phyloP scores from a whole-genome alignment of 2,888 invertebrate genomes.

The Oegoconia quadripuncta region DNA sequence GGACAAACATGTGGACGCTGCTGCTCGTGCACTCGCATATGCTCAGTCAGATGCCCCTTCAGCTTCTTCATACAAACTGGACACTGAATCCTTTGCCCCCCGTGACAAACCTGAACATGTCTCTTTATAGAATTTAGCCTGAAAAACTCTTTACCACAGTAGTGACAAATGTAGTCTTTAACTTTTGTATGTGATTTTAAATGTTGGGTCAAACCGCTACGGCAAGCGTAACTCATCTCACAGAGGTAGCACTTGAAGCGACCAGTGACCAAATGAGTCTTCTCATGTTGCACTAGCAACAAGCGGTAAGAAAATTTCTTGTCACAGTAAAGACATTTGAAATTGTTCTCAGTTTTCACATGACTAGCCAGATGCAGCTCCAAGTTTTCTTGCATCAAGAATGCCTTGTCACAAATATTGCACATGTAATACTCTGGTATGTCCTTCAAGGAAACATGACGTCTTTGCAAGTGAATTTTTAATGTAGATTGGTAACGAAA shows the following conservation, averaged over 20 bases:
- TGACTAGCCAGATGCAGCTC: slow-evolving; percentile 86
- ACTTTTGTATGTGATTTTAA: slow-evolving; percentile 85
- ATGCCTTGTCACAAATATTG: slow-evolving; percentile 86
- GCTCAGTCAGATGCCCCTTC: slow-evolving; percentile 89
- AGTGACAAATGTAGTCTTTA: slow-evolving; percentile 87
- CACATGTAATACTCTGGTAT: slow-evolving; percentile 80
- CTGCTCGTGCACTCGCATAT: slow-evolving; percentile 89
- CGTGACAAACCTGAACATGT: slow-evolving; percentile 87
- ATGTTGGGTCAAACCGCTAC: slow-evolving; percentile 81
- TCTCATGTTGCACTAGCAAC: slow-evolving; percentile 81
- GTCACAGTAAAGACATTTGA: slow-evolving; percentile 84
- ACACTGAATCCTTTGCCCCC: slow-evolving; percentile 87
- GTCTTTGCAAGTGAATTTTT: slow-evolving; percentile 80
- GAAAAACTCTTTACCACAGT: slow-evolving; percentile 88
- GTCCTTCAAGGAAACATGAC: slow-evolving; percentile 61
- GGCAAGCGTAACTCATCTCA: slow-evolving; percentile 83
- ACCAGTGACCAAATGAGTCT: slow-evolving; percentile 85
- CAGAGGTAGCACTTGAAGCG: slow-evolving; percentile 86
- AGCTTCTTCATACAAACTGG: slow-evolving; percentile 89
- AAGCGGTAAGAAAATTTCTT: slow-evolving; percentile 49
- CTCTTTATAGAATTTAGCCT: slow-evolving; percentile 86
- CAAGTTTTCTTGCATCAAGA: slow-evolving; percentile 86
- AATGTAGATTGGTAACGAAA: slow-evolving; percentile 83
- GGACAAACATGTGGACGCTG: slow-evolving; percentile 88
- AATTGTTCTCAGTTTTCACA: slow-evolving; percentile 61